Evolutionary conservation across 2,888 invertebrate species (phyloP).

Genomic region (Lasiommata megera): DNA sequence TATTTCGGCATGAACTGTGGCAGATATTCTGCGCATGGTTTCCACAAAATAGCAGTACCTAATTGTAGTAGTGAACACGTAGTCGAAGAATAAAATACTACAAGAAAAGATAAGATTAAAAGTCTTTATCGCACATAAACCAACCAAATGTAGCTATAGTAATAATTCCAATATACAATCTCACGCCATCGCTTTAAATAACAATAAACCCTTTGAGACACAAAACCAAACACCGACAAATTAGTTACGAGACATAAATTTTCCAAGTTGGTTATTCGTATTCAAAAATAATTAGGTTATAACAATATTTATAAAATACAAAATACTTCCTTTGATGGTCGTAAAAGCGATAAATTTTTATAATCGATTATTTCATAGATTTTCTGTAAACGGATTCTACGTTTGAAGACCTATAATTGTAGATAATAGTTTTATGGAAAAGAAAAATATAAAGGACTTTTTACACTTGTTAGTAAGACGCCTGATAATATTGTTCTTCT

Average conservation of each 20-base stretch:
- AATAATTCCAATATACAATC: neutral
- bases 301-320: constrained; percentile 42
- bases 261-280: constrained; percentile 29
- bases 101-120: too few species aligned
- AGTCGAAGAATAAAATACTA: too few species aligned
- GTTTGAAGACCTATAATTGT: constrained; percentile 40
- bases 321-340: constrained; percentile 41
- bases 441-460: constrained; percentile 24
- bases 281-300: constrained; percentile 32
- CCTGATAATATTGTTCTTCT: too few species aligned
- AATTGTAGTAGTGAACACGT: too few species aligned
- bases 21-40: too few species aligned
- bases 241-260: constrained; percentile 34
- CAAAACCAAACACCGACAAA: constrained; percentile 33
- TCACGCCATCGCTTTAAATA: neutral
- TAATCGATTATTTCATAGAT: constrained; percentile 49
- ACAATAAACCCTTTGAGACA: constrained; percentile 22
- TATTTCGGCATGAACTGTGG: too few species aligned
- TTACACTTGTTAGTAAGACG: neutral
- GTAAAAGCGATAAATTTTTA: constrained; percentile 33
- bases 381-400: constrained; percentile 43
- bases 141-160: too few species aligned
- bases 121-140: too few species aligned
- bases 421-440: constrained; percentile 42
- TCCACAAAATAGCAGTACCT: too few species aligned